Conservation (phyloP, 2,888 invertebrate genomes). For the Amblyjoppa fuscipennis region DNA sequence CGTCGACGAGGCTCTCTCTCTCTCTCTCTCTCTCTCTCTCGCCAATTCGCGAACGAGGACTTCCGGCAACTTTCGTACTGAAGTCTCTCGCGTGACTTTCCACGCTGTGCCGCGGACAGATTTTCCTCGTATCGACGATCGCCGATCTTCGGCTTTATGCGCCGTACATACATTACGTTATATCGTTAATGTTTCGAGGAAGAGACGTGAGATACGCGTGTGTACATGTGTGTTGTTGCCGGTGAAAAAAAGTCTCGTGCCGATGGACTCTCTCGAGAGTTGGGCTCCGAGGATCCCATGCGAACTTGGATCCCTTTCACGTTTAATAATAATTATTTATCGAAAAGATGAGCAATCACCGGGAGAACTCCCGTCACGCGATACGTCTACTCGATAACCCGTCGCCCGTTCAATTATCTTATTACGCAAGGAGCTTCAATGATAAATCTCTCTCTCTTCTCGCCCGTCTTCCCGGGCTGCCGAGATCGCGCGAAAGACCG, state of each 20-base stretch:
- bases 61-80: constrained; percentile 64
- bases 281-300: constrained; percentile 27
- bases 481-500: not conserved
- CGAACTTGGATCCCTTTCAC: constrained; percentile 59
- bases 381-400: constrained; percentile 57
- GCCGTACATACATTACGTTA: not conserved
- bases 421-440: constrained; percentile 55
- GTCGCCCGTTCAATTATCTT: constrained; percentile 59
- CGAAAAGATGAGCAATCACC: constrained; percentile 53
- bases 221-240: not conserved
- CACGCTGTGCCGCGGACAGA: constrained; percentile 56
- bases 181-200: constrained; percentile 53
- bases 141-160: constrained; percentile 24
- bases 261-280: constrained; percentile 18
- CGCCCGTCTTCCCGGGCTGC: constrained; percentile 9
- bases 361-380: constrained; percentile 58
- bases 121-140: constrained; percentile 63
- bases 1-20: constrained; percentile 16
- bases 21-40: not conserved
- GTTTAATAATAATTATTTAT: constrained; percentile 61
- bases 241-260: constrained; percentile 36
- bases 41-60: constrained; percentile 39
- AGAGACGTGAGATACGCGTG: constrained; percentile 38
- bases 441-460: constrained; percentile 52
- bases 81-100: constrained; percentile 65